These are phyloP conservation scores for Zeus faber DNA, from an alignment of 2,113 vertebrate species.

Conservation along the genomic window DNA sequence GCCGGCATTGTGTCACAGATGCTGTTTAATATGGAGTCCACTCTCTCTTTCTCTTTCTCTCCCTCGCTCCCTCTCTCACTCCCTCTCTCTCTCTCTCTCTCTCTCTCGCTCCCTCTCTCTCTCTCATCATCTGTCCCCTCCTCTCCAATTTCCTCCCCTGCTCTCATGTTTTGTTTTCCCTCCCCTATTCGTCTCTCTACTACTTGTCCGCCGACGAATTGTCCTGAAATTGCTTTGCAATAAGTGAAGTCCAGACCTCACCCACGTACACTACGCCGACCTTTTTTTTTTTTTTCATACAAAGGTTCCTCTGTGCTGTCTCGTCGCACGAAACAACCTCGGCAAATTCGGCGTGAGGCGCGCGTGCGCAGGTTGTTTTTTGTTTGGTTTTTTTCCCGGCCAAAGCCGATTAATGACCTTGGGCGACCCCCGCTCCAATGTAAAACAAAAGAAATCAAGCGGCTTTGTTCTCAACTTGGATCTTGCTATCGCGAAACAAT, in stretches of 20 bases:
- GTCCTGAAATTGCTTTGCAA: no score
- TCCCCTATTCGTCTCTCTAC: not conserved
- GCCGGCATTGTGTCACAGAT: slow-evolving; percentile 65
- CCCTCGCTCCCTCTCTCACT: not conserved
- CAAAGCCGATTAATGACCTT: slow-evolving; percentile 28
- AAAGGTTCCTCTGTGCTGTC: no score
- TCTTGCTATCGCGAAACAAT: slow-evolving; percentile 2
- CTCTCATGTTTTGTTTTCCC: slow-evolving; percentile 15
- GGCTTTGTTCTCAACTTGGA: slow-evolving; percentile 21
- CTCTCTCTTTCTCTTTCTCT: not conserved
- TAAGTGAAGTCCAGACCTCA: no score
- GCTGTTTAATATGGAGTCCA: slow-evolving; percentile 61
- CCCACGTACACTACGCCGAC: no score
- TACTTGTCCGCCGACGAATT: not conserved
- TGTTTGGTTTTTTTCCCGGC: no score
- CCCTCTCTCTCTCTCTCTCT: not conserved
- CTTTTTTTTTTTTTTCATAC: no score
- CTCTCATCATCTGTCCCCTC: not conserved
- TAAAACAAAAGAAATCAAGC: slow-evolving; percentile 24
- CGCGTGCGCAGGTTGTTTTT: no score
- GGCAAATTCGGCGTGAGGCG: no score
- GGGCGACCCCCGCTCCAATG: slow-evolving; percentile 1
- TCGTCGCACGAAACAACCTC: no score
- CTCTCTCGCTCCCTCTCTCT: slow-evolving; percentile 11
- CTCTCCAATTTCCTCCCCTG: not conserved